Base-by-base conservation (phyloP, 2,888 invertebrate species). In the Cordilura impudica region DNA sequence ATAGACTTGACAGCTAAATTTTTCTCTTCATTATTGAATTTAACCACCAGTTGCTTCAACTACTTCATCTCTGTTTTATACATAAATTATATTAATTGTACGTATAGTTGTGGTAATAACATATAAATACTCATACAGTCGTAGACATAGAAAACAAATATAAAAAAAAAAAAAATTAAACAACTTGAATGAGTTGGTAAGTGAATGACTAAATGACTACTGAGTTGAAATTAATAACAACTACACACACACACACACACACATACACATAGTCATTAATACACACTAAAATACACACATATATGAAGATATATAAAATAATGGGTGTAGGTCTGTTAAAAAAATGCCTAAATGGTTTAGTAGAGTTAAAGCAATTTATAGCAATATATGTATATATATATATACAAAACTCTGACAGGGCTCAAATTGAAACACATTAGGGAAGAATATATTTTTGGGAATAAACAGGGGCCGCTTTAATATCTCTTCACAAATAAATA, bases 31-130 rank as follows among this genome's bases (percentile, higher is more conserved):
- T n/a, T n/a, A n/a, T n/a, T n/a, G n/a, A n/a, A n/a, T n/a, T n/a
- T n/a, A n/a, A n/a, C n/a, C n/a, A n/a, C n/a, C n/a, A n/a, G 16
- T 14, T 26, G 26, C 51, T 26, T 8, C 14, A n/a, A n/a, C n/a
- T n/a, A n/a, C n/a, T n/a, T n/a, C 65, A 39, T 65, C 65, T 65
- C 51, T 21, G 51, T 65, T 65, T 51, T 19, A 31, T 35, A 65
- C 51, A 65, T 65, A 65, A 65, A 65, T 65, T 26, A 51, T 51
- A 35, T 65, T 65, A 65, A 65, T 65, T 65, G 21, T 39, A 19
- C 12, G 19, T 21, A 21, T 51, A 65, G 29, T 35, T n/a, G n/a
- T n/a, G 35, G 35, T 14, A 51, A 49, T 51, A 51, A 65, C 47
- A 51, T 23, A 39, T 21, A 35, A 10, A 51, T 23, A 35, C 26